A percentile compares a stretch with the other conserved stretches of the same genome.
Conservation (phyloP, 2,797 vertebrate genomes). For the Enteromius treurensis region DNA sequence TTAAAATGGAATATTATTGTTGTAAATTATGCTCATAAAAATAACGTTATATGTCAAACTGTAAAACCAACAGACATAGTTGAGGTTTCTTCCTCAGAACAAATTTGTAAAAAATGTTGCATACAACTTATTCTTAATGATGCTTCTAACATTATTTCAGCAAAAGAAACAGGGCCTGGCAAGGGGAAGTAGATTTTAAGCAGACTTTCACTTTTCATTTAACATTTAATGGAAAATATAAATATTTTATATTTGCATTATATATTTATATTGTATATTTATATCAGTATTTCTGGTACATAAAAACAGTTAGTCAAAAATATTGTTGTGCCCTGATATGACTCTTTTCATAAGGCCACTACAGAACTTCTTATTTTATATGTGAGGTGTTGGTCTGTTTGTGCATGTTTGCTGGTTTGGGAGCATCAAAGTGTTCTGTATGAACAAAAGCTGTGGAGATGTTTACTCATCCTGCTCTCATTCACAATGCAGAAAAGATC, state of each 20-base stretch:
- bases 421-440: constrained; percentile 30
- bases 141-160: too few relatives aligned
- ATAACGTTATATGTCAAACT: not conserved
- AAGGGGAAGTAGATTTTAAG: too few relatives aligned
- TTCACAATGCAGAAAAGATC: not conserved
- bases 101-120: too few relatives aligned
- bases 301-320: not conserved
- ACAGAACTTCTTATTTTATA: not conserved
- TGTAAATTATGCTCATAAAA: not conserved
- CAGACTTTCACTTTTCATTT: not conserved
- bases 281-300: not conserved
- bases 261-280: not conserved
- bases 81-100: not conserved
- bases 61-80: not conserved
- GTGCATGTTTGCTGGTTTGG: not conserved
- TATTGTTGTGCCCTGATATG: not conserved
- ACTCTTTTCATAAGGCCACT: not conserved
- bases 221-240: not conserved
- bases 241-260: not conserved
- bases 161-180: too few relatives aligned
- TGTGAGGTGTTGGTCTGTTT: constrained; percentile 17
- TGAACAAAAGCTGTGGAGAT: not conserved
- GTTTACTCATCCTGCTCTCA: constrained; percentile 5
- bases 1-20: not conserved
- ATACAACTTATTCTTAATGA: too few relatives aligned